These are phyloP conservation scores for Dufourea novaeangliae DNA, from an alignment of 1,140 invertebrate species.

Conservation along the genomic window DNA sequence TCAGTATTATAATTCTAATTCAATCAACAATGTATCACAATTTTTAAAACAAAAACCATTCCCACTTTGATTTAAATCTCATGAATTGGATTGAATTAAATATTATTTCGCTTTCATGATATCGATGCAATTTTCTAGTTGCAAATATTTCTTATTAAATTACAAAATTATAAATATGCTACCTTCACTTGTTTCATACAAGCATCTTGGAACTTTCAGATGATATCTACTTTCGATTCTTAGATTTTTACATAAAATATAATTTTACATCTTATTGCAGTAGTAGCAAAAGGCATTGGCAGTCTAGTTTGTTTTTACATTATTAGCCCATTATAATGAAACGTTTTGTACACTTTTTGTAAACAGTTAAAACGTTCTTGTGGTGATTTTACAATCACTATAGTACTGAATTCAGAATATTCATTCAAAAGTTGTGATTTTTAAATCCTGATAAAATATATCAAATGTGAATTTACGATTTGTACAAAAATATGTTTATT, in stretches of 20 bases:
- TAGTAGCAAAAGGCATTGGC: slow-evolving; percentile 16
- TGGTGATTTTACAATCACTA: background rate
- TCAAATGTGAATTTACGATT: slow-evolving; percentile 50
- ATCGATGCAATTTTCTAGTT: background rate
- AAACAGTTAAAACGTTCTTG: background rate
- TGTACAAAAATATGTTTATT: slow-evolving; percentile 73
- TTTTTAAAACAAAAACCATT: slow-evolving; percentile 1
- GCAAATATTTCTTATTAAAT: background rate
- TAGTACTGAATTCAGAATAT: slow-evolving; percentile 5
- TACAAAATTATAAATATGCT: slow-evolving; percentile 21
- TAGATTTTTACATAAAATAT: slow-evolving; percentile 14
- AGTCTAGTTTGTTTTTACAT: slow-evolving; percentile 21
- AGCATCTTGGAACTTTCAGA: slow-evolving; percentile 13
- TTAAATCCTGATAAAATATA: slow-evolving; percentile 28
- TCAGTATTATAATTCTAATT: slow-evolving; percentile 26
- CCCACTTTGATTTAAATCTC: background rate
- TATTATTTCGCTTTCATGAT: background rate
- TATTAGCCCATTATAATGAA: background rate
- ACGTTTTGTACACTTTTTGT: background rate
- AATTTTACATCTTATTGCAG: slow-evolving; percentile 29
- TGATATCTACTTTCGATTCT: slow-evolving; percentile 9
- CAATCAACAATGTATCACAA: slow-evolving; percentile 25
- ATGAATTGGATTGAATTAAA: background rate
- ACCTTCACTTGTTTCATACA: slow-evolving; percentile 13
- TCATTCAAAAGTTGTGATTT: slow-evolving; percentile 15